These are phyloP conservation scores for Spialia ferax DNA, from an alignment of 2,888 invertebrate genomes.

Conservation along the genomic window DNA sequence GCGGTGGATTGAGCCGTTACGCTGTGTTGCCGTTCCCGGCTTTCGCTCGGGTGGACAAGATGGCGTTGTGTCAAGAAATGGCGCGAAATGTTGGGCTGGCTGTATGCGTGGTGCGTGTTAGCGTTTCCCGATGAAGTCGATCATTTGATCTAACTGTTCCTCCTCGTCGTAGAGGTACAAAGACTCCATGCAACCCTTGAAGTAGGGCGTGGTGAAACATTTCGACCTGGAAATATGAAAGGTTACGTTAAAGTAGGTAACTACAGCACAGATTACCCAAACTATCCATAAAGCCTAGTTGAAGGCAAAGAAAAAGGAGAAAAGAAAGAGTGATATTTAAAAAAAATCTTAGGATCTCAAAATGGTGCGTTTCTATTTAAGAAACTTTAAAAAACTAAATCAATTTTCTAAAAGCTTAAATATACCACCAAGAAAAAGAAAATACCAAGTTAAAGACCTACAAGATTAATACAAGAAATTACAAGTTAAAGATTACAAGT, in stretches of 20 bases:
- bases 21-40: slow-evolving; percentile 56
- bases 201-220: slow-evolving; percentile 93
- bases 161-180: slow-evolving; percentile 92
- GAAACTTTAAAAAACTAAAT: background rate
- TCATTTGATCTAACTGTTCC: slow-evolving; percentile 92
- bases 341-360: too few relatives aligned
- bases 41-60: slow-evolving; percentile 61
- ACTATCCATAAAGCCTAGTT: background rate
- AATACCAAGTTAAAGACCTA: too few relatives aligned
- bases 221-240: slow-evolving; percentile 87
- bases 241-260: too few relatives aligned
- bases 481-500: too few relatives aligned
- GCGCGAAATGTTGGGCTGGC: slow-evolving; percentile 59
- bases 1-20: slow-evolving; percentile 65
- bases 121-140: slow-evolving; percentile 91
- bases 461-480: too few relatives aligned
- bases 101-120: slow-evolving; percentile 60
- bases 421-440: too few relatives aligned
- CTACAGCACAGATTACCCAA: background rate
- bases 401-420: background rate
- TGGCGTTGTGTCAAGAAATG: slow-evolving; percentile 62
- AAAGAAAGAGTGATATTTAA: background rate
- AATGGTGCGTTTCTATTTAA: background rate
- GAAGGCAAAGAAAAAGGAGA: background rate
- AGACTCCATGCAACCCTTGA: slow-evolving; percentile 93